phyloP scores from a whole-genome alignment of 2,113 vertebrate genomes.

The Micronycteris hirsuta region DNA sequence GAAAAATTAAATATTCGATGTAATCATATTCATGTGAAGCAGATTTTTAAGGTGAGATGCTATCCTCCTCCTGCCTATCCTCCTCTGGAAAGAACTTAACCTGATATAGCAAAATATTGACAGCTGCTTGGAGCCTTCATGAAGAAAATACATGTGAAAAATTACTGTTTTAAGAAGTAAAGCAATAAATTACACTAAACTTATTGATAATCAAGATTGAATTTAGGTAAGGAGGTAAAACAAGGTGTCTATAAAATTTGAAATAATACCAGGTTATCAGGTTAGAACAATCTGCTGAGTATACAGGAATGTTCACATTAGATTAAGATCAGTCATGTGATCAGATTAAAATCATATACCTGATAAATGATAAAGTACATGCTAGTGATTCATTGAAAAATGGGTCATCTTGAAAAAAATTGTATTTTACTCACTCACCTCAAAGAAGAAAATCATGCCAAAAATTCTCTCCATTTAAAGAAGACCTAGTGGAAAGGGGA shows the following conservation, averaged over 20 bases:
- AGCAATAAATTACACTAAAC: background rate
- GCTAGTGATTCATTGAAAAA: background rate
- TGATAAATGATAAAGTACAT: background rate
- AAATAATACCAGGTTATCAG: background rate
- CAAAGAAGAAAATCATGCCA: background rate
- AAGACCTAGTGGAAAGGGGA: background rate
- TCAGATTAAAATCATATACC: background rate
- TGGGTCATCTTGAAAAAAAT: background rate
- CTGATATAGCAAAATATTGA: background rate
- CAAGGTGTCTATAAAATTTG: background rate
- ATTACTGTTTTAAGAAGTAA: background rate
- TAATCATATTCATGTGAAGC: conserved; percentile 70
- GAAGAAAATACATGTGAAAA: background rate
- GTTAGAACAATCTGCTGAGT: background rate
- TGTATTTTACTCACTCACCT: background rate
- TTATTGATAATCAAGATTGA: background rate
- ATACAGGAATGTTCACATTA: background rate
- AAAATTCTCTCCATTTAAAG: background rate
- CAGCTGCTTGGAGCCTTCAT: background rate
- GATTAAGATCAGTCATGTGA: background rate
- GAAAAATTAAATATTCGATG: conserved; percentile 75
- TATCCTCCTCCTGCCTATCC: background rate
- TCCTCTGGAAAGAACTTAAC: background rate
- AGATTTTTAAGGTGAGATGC: conserved; percentile 81
- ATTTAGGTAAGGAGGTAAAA: background rate